These are phyloP conservation scores for Metallyticus violacea DNA, from an alignment of 2,888 invertebrate genomes.

Conservation along the genomic window DNA sequence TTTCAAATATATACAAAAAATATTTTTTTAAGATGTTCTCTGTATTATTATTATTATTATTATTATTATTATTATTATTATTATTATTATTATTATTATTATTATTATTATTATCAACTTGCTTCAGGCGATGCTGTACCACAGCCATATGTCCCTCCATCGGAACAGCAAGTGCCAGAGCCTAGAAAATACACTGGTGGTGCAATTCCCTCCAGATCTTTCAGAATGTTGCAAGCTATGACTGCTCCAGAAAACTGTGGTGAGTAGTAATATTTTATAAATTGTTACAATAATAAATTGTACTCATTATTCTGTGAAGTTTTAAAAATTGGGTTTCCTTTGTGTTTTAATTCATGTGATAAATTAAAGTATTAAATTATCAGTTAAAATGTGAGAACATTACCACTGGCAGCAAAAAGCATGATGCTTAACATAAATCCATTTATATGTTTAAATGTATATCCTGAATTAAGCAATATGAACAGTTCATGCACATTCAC, in stretches of 20 bases:
- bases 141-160: slow-evolving; percentile 55
- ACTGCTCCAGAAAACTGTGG: slow-evolving; percentile 65
- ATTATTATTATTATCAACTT: background rate
- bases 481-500: background rate
- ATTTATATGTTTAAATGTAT: background rate
- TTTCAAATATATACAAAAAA: too few species aligned
- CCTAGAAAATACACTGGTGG: slow-evolving; percentile 73
- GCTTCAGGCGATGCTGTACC: slow-evolving; percentile 13
- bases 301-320: background rate
- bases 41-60: too few species aligned
- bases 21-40: too few species aligned
- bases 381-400: background rate
- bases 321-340: background rate
- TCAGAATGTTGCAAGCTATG: slow-evolving; percentile 77
- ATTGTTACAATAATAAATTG: background rate
- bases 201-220: slow-evolving; percentile 77
- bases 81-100: background rate
- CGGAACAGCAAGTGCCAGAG: slow-evolving; percentile 63
- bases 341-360: background rate
- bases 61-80: too few species aligned
- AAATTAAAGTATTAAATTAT: background rate
- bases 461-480: background rate
- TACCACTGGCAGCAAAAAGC: background rate
- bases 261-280: slow-evolving; percentile 47
- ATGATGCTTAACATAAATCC: background rate